These are phyloP conservation scores for Probaryconus sp. DNA, from an alignment of 1,140 invertebrate species.

Conservation along the genomic window DNA sequence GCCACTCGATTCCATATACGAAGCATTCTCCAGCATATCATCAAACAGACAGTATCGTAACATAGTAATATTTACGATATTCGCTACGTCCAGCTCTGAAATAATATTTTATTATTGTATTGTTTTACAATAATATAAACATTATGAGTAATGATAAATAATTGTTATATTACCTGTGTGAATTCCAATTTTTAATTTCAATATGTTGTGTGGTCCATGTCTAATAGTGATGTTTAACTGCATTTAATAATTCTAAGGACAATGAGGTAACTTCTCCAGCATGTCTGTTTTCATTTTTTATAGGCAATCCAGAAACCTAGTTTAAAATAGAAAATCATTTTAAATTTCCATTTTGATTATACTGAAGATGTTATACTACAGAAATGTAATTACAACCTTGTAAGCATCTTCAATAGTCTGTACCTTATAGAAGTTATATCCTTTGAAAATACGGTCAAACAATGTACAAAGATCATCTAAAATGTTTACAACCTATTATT, in stretches of 20 bases:
- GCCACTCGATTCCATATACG: conserved; percentile 95
- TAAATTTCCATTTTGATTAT: too few relatives aligned
- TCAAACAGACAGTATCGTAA: conserved; percentile 96
- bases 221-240: conserved; percentile 93
- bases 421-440: conserved; percentile 98
- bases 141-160: background rate
- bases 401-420: conserved; percentile 96
- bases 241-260: conserved; percentile 94
- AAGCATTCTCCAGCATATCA: conserved; percentile 95
- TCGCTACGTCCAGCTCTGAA: conserved; percentile 91
- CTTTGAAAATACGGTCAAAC: conserved; percentile 95
- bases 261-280: conserved; percentile 98
- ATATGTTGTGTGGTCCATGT: conserved; percentile 93
- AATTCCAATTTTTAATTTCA: conserved; percentile 96
- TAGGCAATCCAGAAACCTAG: conserved; percentile 94
- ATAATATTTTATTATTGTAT: conserved; percentile 34
- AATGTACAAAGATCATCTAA: conserved; percentile 96
- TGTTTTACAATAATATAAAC: too few relatives aligned
- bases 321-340: conserved; percentile 20
- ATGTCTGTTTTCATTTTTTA: conserved; percentile 92
- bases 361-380: background rate
- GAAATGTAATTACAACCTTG: conserved; percentile 89
- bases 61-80: conserved; percentile 98
- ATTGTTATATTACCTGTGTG: conserved; percentile 85
- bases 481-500: conserved; percentile 92